These are phyloP conservation scores for Rhogogaster chlorosoma DNA, from an alignment of 2,888 invertebrate genomes.

Conservation along the genomic window DNA sequence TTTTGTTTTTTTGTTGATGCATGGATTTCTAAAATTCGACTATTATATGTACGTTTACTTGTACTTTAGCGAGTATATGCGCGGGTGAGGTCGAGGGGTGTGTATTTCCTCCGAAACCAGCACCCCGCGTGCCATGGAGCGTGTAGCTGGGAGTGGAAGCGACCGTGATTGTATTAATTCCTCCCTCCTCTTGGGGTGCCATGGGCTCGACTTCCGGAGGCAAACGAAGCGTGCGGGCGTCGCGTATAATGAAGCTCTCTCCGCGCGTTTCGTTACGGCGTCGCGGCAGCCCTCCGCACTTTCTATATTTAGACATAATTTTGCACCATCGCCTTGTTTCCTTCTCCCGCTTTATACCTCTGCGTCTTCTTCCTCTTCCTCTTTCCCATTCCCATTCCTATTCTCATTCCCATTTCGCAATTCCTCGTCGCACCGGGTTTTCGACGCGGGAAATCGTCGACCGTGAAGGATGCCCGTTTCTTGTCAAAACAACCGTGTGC, in stretches of 20 bases:
- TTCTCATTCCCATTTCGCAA: neutral
- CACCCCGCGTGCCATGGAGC: constrained; percentile 28
- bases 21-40: neutral
- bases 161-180: constrained; percentile 53
- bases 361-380: constrained; percentile 22
- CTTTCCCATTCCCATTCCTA: constrained; percentile 33
- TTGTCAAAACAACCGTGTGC: constrained; percentile 52
- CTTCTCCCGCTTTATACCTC: neutral
- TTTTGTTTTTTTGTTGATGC: neutral
- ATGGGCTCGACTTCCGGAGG: constrained; percentile 73
- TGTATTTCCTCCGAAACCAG: constrained; percentile 26
- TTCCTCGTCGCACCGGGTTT: neutral
- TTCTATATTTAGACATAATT: constrained; percentile 54
- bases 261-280: constrained; percentile 58
- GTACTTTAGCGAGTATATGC: neutral
- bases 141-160: constrained; percentile 29
- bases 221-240: constrained; percentile 77
- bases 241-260: constrained; percentile 76
- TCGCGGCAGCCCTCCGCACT: constrained; percentile 22
- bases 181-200: constrained; percentile 57
- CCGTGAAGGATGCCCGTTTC: constrained; percentile 48
- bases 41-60: neutral
- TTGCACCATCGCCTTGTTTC: constrained; percentile 37
- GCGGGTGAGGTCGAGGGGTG: constrained; percentile 5
- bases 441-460: neutral